These are phyloP conservation scores for Zeugodacus cucurbitae DNA, from an alignment of 1,140 invertebrate species.

Conservation along the genomic window DNA sequence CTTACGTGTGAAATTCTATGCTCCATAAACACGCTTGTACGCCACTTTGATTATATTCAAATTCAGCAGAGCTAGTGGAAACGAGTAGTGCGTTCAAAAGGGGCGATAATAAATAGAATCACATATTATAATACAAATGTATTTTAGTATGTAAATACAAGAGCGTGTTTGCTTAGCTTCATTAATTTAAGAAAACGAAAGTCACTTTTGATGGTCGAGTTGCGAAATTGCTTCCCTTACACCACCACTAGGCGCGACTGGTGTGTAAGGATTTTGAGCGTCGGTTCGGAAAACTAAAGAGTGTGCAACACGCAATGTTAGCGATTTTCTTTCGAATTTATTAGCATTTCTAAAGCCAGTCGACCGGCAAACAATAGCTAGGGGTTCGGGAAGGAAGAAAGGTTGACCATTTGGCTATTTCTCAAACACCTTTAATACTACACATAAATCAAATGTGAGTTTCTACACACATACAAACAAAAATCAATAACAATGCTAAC, in stretches of 20 bases:
- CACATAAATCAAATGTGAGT: background rate
- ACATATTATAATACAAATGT: background rate
- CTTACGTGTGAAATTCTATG: background rate
- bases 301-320: conserved; percentile 16
- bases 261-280: background rate
- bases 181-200: conserved; percentile 18
- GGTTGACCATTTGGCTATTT: background rate
- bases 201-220: background rate
- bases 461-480: no score
- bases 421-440: background rate
- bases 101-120: background rate
- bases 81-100: background rate
- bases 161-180: background rate
- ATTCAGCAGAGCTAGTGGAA: background rate
- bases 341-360: background rate
- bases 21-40: background rate
- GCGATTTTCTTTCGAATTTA: conserved; percentile 16
- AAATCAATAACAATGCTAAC: background rate
- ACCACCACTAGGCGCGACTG: background rate
- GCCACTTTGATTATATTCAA: background rate
- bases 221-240: background rate
- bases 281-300: background rate
- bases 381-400: background rate
- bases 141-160: background rate
- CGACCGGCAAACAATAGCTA: background rate